These are phyloP conservation scores for Orussus abietinus DNA, from an alignment of 1,140 invertebrate species.

Conservation along the genomic window DNA sequence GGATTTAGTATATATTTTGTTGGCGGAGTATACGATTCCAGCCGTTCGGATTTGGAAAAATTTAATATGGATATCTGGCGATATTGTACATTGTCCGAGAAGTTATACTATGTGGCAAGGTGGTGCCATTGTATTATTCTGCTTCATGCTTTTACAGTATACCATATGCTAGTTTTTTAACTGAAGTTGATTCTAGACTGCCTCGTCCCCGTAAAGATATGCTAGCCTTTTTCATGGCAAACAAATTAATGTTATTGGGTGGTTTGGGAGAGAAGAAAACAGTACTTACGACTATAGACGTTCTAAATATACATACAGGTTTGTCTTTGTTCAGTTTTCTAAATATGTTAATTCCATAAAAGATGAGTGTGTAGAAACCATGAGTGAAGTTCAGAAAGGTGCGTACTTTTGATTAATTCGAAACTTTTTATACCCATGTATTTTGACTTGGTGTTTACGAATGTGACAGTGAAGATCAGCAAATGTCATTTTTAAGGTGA, in stretches of 20 bases:
- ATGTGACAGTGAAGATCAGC: too few relatives aligned
- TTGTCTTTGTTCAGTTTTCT: not conserved
- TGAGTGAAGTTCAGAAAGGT: not conserved
- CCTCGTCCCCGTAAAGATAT: constrained; percentile 28
- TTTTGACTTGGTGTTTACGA: too few relatives aligned
- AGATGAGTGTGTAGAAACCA: not conserved
- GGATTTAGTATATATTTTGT: constrained; percentile 31
- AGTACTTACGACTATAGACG: constrained; percentile 22
- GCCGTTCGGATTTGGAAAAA: constrained; percentile 21
- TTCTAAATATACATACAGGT: constrained; percentile 30
- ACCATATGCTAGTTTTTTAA: constrained; percentile 2
- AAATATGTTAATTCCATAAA: not conserved
- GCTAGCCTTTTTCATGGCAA: constrained; percentile 25
- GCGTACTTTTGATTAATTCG: too few relatives aligned
- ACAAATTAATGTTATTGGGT: constrained; percentile 27
- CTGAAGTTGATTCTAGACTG: constrained; percentile 18
- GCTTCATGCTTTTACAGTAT: not conserved
- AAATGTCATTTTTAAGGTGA: too few relatives aligned
- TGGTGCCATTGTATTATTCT: constrained; percentile 9
- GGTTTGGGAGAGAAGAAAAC: constrained; percentile 29
- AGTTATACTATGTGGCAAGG: constrained; percentile 26
- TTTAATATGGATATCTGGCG: constrained; percentile 29
- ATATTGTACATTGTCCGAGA: constrained; percentile 29
- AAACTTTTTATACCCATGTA: too few relatives aligned
- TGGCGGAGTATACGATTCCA: constrained; percentile 30